phyloP scores from a whole-genome alignment of 2,888 invertebrate genomes.

The Lasioglossum vierecki region DNA sequence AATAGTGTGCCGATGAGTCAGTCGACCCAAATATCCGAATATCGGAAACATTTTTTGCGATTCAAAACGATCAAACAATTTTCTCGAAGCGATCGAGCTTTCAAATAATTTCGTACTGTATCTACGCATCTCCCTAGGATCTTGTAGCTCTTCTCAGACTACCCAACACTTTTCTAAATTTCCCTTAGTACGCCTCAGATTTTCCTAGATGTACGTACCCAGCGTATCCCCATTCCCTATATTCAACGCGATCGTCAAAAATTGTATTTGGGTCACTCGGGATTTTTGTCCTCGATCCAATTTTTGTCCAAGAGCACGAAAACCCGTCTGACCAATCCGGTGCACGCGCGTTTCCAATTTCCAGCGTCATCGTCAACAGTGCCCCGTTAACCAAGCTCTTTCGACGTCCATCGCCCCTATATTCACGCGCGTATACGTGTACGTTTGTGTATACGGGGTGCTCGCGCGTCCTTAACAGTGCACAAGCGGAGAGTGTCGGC shows the following conservation, averaged over 20 bases:
- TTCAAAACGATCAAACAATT: no score
- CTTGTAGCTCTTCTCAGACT: no score
- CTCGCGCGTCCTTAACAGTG: slow-evolving; percentile 6
- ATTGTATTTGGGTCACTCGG: neutral
- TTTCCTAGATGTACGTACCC: no score
- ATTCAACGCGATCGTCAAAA: no score
- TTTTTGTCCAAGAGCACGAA: neutral
- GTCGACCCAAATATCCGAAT: neutral
- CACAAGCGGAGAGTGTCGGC: slow-evolving; percentile 37
- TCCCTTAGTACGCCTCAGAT: no score
- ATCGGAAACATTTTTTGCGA: neutral
- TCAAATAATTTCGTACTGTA: no score
- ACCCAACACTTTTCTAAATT: no score
- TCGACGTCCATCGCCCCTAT: slow-evolving; percentile 8
- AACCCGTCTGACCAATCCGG: neutral
- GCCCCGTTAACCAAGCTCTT: slow-evolving; percentile 27
- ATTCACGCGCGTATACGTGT: neutral
- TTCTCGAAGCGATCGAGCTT: no score
- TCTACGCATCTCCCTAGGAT: no score
- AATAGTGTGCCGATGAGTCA: neutral
- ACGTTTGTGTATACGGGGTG: neutral
- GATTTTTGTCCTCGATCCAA: neutral
- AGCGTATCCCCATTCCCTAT: no score
- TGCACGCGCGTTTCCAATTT: neutral
- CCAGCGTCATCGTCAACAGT: slow-evolving; percentile 32